These are phyloP conservation scores for Tetramorium simillimum DNA, from an alignment of 1,140 invertebrate species.

Conservation along the genomic window DNA sequence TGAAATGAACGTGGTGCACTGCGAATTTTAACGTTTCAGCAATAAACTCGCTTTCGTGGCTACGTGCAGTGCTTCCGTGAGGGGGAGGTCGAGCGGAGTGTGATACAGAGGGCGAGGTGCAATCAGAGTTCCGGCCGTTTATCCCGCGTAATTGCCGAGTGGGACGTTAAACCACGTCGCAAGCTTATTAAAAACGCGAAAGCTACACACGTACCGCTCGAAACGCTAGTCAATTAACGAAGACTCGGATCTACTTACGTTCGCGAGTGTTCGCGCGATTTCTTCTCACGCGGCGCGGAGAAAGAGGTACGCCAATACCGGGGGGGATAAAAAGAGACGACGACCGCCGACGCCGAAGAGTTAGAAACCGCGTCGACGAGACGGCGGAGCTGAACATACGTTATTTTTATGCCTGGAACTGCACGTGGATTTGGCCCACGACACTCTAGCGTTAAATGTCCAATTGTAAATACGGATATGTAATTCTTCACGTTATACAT, in stretches of 20 bases:
- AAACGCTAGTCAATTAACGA: constrained; percentile 65
- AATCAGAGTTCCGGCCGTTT: constrained; percentile 1
- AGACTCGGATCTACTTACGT: constrained; percentile 45
- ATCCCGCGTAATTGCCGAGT: constrained; percentile 16
- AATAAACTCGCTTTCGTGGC: constrained; percentile 70
- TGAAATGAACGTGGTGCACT: constrained; percentile 44
- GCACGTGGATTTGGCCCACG: constrained; percentile 48
- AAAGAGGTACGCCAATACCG: neutral
- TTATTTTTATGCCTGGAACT: constrained; percentile 59
- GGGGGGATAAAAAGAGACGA: too few relatives aligned
- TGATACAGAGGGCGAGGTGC: neutral
- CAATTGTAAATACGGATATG: constrained; percentile 57
- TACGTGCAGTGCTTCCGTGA: constrained; percentile 68
- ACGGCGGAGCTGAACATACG: constrained; percentile 40
- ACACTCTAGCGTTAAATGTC: constrained; percentile 42
- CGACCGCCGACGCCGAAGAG: constrained; percentile 2
- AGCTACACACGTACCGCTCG: constrained; percentile 28
- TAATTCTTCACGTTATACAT: constrained; percentile 51
- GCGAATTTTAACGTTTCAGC: constrained; percentile 67
- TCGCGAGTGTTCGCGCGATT: constrained; percentile 34
- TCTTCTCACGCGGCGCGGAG: neutral
- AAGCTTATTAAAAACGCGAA: neutral
- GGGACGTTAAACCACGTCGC: constrained; percentile 2
- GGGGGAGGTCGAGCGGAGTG: neutral
- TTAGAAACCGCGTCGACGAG: constrained; percentile 9